phyloP scores from a whole-genome alignment of 2,113 vertebrate species.

The Oncorhynchus masou region DNA sequence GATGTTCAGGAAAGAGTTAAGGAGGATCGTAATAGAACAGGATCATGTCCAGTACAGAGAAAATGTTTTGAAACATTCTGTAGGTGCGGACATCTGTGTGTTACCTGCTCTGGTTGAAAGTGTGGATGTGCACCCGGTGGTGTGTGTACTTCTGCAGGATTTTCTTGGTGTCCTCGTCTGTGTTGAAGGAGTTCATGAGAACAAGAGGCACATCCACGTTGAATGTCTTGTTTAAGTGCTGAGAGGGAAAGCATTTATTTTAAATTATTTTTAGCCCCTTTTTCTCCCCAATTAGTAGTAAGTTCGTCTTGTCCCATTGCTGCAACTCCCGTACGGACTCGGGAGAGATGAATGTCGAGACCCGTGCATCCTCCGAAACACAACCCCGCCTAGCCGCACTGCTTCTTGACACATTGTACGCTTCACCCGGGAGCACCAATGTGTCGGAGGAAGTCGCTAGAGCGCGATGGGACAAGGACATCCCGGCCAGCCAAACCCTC shows the following conservation, averaged over 20 bases:
- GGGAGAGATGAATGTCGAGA: too few relatives aligned
- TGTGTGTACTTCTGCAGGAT: conserved; percentile 96
- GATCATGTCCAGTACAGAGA: not conserved
- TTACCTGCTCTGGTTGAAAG: conserved; percentile 98
- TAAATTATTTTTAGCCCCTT: too few relatives aligned
- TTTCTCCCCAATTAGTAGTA: too few relatives aligned
- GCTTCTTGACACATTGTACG: too few relatives aligned
- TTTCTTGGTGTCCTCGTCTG: conserved; percentile 95
- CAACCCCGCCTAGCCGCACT: too few relatives aligned
- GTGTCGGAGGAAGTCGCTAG: too few relatives aligned
- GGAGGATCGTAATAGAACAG: not conserved
- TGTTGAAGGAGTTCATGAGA: conserved; percentile 99
- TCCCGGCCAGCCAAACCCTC: too few relatives aligned
- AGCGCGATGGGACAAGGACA: too few relatives aligned
- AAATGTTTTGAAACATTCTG: not conserved
- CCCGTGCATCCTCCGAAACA: too few relatives aligned
- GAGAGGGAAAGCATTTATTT: not conserved
- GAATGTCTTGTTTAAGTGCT: conserved; percentile 95
- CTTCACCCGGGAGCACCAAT: too few relatives aligned
- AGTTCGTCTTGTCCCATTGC: too few relatives aligned
- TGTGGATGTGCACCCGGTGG: conserved; percentile 91
- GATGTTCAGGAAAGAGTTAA: not conserved
- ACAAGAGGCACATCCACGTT: conserved; percentile 90
- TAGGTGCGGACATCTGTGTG: not conserved
- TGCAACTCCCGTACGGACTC: too few relatives aligned